phyloP scores from a whole-genome alignment of 1,140 invertebrate genomes.

The Drosophila auraria region DNA sequence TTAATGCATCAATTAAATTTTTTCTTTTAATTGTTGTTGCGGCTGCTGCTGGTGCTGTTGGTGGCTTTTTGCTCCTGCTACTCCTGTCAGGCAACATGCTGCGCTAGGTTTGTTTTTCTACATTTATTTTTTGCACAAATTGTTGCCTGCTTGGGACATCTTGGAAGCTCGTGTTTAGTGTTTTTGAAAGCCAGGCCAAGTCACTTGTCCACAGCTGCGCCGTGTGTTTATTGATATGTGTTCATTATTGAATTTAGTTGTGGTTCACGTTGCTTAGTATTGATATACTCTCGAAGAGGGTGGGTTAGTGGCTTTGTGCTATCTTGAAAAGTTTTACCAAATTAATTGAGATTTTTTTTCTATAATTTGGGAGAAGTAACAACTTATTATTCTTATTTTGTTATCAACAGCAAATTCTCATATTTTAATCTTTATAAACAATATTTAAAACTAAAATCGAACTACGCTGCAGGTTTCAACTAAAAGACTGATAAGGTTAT shows the following conservation, averaged over 20 bases:
- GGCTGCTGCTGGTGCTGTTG: constrained; percentile 35
- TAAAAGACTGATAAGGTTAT: no score
- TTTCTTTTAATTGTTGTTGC: constrained; percentile 76
- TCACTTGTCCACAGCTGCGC: constrained; percentile 62
- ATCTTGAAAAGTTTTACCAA: no score
- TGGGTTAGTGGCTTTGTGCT: background rate
- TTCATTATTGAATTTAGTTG: constrained; percentile 80
- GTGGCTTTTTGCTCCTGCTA: constrained; percentile 75
- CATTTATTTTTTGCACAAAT: constrained; percentile 56
- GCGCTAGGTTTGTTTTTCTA: constrained; percentile 57
- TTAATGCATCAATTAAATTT: constrained; percentile 84
- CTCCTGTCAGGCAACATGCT: constrained; percentile 76
- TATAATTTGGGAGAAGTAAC: no score
- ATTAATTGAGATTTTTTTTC: no score
- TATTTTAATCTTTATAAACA: no score
- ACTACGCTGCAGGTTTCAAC: background rate
- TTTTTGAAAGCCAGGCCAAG: constrained; percentile 71
- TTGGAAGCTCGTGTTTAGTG: constrained; percentile 57
- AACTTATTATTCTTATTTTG: no score
- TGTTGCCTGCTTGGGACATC: constrained; percentile 53
- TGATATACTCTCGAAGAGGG: background rate
- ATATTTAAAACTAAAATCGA: no score
- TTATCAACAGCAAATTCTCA: no score
- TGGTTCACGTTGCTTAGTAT: constrained; percentile 10
- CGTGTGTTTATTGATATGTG: constrained; percentile 80